phyloP scores from a whole-genome alignment of 2,113 vertebrate species.

The Oncorhynchus mykiss region DNA sequence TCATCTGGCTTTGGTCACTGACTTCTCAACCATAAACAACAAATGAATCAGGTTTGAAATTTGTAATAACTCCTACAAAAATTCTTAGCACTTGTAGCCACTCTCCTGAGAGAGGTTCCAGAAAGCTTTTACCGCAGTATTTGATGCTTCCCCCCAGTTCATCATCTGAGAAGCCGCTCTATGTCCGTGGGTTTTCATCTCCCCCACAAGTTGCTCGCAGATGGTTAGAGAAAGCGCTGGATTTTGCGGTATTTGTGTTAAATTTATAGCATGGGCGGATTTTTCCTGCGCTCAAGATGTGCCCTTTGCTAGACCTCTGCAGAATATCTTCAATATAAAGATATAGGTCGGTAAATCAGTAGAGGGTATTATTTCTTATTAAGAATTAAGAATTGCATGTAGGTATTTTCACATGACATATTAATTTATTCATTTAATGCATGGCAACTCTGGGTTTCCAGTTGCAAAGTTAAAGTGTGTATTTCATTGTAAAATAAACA shows the following conservation, averaged over 20 bases:
- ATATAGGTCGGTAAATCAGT: not conserved
- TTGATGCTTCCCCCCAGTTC: not conserved
- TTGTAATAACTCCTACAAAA: not conserved
- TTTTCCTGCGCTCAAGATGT: slow-evolving; percentile 10
- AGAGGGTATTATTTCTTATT: not conserved
- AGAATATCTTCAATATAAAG: not conserved
- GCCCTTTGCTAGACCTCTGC: slow-evolving; percentile 6
- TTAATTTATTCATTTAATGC: not conserved
- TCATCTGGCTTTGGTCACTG: not conserved
- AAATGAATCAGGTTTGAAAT: not conserved
- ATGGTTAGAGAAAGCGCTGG: not conserved
- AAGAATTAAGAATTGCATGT: not conserved
- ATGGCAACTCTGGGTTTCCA: not conserved
- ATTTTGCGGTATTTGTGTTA: slow-evolving; percentile 12
- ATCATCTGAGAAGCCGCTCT: not conserved
- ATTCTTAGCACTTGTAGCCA: not conserved
- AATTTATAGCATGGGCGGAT: slow-evolving; percentile 17
- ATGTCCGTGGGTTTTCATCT: not conserved
- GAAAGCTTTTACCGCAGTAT: not conserved
- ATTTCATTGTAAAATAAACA: not conserved
- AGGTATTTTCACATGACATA: not conserved
- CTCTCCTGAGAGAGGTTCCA: not conserved
- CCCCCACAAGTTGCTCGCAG: slow-evolving; percentile 15
- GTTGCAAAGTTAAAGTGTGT: not conserved
- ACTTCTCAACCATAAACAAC: too few relatives aligned